Conservation (phyloP, 2,888 invertebrate genomes). For the Andrena chrysosceles region DNA sequence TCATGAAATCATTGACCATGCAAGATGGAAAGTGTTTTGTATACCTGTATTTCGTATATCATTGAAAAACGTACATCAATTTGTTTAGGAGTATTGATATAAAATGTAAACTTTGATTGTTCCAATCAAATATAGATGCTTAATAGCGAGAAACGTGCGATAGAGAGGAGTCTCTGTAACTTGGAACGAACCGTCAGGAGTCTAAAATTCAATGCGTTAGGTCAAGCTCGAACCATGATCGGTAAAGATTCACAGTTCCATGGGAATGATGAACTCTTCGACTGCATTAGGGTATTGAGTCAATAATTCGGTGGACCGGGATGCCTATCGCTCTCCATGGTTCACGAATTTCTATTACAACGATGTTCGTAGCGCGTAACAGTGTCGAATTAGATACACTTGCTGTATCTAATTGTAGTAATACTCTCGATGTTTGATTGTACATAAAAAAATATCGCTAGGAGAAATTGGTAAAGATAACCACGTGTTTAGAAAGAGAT, state of each 20-base stretch:
- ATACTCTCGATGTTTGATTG: constrained; percentile 47
- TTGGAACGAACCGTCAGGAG: constrained; percentile 74
- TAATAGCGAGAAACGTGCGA: constrained; percentile 78
- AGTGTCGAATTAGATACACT: constrained; percentile 32
- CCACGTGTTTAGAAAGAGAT: constrained; percentile 69
- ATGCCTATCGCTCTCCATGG: constrained; percentile 16
- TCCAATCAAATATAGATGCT: constrained; percentile 70
- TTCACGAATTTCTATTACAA: constrained; percentile 40
- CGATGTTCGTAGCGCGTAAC: constrained; percentile 32
- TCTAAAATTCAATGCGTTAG: constrained; percentile 70
- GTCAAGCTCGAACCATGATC: constrained; percentile 71
- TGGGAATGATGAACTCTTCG: constrained; percentile 73
- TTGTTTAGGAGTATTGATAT: constrained; percentile 14
- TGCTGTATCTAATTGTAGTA: constrained; percentile 30
- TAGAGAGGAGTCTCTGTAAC: constrained; percentile 75
- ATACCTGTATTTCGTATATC: constrained; percentile 51
- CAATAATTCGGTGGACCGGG: constrained; percentile 44
- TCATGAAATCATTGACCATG: background rate
- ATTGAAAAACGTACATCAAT: constrained; percentile 48
- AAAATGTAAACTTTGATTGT: constrained; percentile 46
- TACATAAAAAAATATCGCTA: constrained; percentile 50
- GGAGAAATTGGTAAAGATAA: constrained; percentile 41
- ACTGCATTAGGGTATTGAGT: constrained; percentile 69
- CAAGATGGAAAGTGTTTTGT: constrained; percentile 18
- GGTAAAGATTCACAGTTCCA: constrained; percentile 66